phyloP scores from a whole-genome alignment of 2,113 vertebrate genomes.

The Pelecanus crispus region DNA sequence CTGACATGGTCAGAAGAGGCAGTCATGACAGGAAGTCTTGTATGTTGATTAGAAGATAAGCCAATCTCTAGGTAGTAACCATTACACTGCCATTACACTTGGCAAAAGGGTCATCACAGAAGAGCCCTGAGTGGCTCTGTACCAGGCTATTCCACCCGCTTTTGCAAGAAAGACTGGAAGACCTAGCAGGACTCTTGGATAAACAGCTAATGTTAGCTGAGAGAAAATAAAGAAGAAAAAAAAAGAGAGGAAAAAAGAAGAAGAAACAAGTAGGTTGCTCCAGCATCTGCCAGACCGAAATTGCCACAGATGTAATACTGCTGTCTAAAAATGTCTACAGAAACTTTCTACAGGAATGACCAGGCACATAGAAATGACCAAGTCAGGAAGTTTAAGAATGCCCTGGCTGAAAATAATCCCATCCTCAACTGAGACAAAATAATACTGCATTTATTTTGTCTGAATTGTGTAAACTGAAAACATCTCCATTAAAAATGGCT shows the following conservation, averaged over 20 bases:
- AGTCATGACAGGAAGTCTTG: neutral
- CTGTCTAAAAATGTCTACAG: neutral
- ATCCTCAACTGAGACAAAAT: neutral
- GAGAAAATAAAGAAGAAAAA: neutral
- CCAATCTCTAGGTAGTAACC: rapidly evolving
- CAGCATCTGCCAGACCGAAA: neutral
- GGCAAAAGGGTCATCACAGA: neutral
- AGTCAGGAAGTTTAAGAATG: neutral
- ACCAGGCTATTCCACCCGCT: neutral
- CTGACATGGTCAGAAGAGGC: neutral
- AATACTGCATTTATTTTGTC: neutral
- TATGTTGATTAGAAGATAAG: neutral
- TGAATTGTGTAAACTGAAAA: neutral
- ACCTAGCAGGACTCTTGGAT: neutral
- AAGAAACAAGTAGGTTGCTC: neutral
- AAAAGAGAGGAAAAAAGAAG: neutral
- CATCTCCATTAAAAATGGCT: neutral
- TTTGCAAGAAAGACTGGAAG: neutral
- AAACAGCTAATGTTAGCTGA: neutral
- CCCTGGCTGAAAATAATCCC: neutral
- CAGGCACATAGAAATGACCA: neutral
- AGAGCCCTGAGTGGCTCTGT: neutral
- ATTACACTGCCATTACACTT: rapidly evolving
- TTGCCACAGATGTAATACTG: neutral
- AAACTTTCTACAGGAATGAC: neutral